phyloP scores from a whole-genome alignment of 2,113 vertebrate genomes.

The Lepus timidus region DNA sequence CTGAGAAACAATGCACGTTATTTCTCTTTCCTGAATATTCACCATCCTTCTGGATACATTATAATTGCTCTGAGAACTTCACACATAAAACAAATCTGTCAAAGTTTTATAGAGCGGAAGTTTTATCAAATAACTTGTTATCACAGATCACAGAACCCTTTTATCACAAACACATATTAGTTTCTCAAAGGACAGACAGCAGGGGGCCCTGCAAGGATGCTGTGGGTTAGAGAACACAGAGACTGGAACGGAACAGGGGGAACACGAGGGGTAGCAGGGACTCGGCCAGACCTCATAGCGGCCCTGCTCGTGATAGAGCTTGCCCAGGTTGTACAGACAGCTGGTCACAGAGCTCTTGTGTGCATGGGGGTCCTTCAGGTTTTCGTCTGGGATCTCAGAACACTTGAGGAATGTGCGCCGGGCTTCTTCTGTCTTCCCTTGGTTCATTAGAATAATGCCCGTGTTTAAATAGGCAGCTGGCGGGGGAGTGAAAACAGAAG shows the following conservation, averaged over 20 bases:
- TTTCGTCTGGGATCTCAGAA: constrained; percentile 98
- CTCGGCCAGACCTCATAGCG: constrained; percentile 92
- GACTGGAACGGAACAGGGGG: background rate
- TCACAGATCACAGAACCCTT: background rate
- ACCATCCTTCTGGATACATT: background rate
- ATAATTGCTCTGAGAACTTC: constrained; percentile 26
- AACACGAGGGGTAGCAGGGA: background rate
- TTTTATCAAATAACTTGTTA: background rate
- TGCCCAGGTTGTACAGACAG: constrained; percentile 99
- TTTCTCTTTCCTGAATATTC: background rate
- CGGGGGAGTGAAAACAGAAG: background rate
- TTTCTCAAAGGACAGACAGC: background rate
- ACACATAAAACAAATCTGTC: background rate
- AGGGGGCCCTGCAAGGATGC: background rate
- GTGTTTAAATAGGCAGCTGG: constrained; percentile 99
- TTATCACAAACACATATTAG: background rate
- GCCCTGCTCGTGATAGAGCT: constrained; percentile 98
- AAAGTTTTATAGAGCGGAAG: background rate
- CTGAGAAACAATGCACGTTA: background rate
- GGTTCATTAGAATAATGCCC: constrained; percentile 98
- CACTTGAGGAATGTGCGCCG: constrained; percentile 96
- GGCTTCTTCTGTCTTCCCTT: constrained; percentile 96
- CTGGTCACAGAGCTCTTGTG: constrained; percentile 99
- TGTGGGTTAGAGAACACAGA: background rate
- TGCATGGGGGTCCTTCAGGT: constrained; percentile 98